Percentiles rank a stretch among this genome's conserved stretches.
Evolutionary conservation across 1,140 invertebrate species (phyloP).

Genomic region (Galleria mellonella): DNA sequence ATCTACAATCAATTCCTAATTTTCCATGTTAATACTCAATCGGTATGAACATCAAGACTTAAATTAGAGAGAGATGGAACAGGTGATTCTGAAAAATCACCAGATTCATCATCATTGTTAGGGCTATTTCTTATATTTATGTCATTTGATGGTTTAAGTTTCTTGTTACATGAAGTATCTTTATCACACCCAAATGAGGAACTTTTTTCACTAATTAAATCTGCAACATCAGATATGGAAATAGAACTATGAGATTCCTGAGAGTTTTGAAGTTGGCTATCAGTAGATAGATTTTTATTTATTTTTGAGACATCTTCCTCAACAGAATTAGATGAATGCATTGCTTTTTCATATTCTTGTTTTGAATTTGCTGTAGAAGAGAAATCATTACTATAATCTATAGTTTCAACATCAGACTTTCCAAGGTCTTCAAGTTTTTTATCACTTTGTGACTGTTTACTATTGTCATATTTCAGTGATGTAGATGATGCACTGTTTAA

Average conservation of each 20-base stretch:
- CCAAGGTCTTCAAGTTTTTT: conserved; percentile 20
- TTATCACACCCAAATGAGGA: conserved; percentile 20
- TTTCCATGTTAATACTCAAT: conserved; percentile 16
- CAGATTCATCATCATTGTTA: conserved; percentile 36
- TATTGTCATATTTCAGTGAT: conserved; percentile 22
- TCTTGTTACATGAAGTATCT: conserved; percentile 14
- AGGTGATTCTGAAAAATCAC: conserved; percentile 57
- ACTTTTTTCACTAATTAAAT: conserved; percentile 58
- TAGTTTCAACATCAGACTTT: conserved; percentile 36
- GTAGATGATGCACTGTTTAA: conserved; percentile 24
- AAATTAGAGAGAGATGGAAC: conserved; percentile 62
- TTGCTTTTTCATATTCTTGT: conserved; percentile 20
- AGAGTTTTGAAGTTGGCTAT: conserved; percentile 38
- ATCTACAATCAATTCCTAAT: background rate
- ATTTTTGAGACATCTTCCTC: conserved; percentile 18
- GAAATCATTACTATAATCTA: conserved; percentile 60
- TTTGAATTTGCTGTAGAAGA: conserved; percentile 34
- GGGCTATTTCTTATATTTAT: background rate
- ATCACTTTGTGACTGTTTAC: conserved; percentile 17
- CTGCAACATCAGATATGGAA: conserved; percentile 60
- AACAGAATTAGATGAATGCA: conserved; percentile 12
- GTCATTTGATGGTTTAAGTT: conserved; percentile 7
- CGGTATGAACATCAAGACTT: conserved; percentile 62
- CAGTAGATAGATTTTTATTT: conserved; percentile 19
- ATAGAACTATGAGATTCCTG: conserved; percentile 49